Percentiles rank a stretch among this genome's conserved stretches.
Evolutionary conservation across 2,113 vertebrate genomes (phyloP).

Genomic region (Python bivittatus): DNA sequence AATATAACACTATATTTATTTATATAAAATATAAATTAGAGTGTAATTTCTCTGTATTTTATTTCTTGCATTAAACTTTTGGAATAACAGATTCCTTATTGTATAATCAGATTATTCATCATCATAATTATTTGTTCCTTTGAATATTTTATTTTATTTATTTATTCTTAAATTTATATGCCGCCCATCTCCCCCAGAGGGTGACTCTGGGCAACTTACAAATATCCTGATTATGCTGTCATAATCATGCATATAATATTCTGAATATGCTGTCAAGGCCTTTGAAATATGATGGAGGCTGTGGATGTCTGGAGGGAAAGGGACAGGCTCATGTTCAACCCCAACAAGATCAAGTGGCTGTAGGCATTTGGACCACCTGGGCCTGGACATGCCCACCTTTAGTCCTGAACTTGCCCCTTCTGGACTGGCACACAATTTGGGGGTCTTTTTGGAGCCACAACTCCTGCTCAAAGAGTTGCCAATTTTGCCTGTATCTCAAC

Average conservation of each 20-base stretch:
- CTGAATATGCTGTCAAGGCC: not conserved
- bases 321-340: not conserved
- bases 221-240: not conserved
- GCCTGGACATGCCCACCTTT: not conserved
- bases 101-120: not conserved
- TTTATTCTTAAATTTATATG: too few species aligned
- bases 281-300: not conserved
- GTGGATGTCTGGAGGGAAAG: not conserved
- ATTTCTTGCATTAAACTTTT: constrained; percentile 21
- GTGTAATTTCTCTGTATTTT: not conserved
- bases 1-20: too few species aligned
- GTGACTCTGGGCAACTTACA: too few species aligned
- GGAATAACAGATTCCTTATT: not conserved
- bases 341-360: not conserved
- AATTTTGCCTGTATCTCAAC: not conserved
- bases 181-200: too few species aligned
- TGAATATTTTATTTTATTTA: not conserved
- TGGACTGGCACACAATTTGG: not conserved
- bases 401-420: not conserved
- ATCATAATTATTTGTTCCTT: fast-evolving
- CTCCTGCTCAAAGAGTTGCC: too few species aligned
- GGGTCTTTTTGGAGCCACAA: not conserved
- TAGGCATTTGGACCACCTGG: too few species aligned
- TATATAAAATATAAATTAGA: not conserved
- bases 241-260: not conserved